Percentiles rank a stretch among this genome's conserved stretches.
Evolutionary conservation across 2,888 invertebrate species (phyloP).

Genomic region (Nephrotoma flavescens): DNA sequence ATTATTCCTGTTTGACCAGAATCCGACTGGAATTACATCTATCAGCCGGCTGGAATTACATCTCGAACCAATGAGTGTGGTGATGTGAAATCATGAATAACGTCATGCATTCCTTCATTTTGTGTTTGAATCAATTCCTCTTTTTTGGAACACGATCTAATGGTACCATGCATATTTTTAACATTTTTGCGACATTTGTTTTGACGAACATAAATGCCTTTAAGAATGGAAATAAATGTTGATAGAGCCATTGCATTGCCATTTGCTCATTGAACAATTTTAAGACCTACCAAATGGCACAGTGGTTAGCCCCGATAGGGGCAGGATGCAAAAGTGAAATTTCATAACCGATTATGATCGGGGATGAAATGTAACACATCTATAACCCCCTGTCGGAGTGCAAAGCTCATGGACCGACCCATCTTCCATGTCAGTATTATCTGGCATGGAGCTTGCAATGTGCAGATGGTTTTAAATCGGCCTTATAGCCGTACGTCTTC

Average conservation of each 20-base stretch:
- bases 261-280: conserved; percentile 80
- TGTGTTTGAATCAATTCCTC: conserved; percentile 49
- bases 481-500: too few relatives aligned
- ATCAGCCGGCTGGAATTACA: conserved; percentile 86
- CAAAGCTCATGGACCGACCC: too few relatives aligned
- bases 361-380: too few relatives aligned
- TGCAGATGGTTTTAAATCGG: too few relatives aligned
- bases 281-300: conserved; percentile 79
- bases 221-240: conserved; percentile 72
- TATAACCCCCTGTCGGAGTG: too few relatives aligned
- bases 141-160: conserved; percentile 31
- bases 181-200: conserved; percentile 77
- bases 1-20: conserved; percentile 94
- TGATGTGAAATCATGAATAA: conserved; percentile 84
- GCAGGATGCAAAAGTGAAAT: too few relatives aligned
- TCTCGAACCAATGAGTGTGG: conserved; percentile 84
- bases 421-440: too few relatives aligned
- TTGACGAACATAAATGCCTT: conserved; percentile 82
- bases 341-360: too few relatives aligned
- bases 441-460: too few relatives aligned
- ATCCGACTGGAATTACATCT: conserved; percentile 91
- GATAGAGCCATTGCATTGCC: conserved; percentile 76
- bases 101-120: conserved; percentile 73
- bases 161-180: conserved; percentile 52
- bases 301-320: conserved; percentile 76